Evolutionary conservation across 1,140 invertebrate genomes (phyloP).

Genomic region (Drosophila bipectinata): DNA sequence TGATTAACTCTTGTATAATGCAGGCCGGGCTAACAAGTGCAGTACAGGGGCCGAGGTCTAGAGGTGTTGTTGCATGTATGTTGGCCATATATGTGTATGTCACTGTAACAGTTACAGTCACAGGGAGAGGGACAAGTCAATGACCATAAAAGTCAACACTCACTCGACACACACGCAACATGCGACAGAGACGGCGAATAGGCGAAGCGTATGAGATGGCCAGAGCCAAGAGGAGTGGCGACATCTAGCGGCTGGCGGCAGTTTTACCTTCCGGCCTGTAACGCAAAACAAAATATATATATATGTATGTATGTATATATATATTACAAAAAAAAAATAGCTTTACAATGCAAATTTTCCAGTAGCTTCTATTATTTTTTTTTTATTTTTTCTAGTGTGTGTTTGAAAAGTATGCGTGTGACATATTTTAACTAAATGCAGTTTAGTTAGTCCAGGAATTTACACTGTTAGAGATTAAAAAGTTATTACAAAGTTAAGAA

Average conservation of each 20-base stretch:
- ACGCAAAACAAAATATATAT: slow-evolving; percentile 4
- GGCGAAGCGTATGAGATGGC: not conserved
- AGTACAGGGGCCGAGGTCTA: not conserved
- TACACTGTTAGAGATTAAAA: not conserved
- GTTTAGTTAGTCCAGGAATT: slow-evolving; percentile 17
- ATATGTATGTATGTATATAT: not conserved
- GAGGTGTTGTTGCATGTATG: slow-evolving; percentile 19
- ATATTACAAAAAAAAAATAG: slow-evolving; percentile 1
- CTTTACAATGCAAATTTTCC: slow-evolving; percentile 55
- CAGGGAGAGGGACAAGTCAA: slow-evolving; percentile 47
- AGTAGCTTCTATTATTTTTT: slow-evolving; percentile 18
- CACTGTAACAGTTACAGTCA: slow-evolving; percentile 11
- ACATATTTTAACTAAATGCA: slow-evolving; percentile 26
- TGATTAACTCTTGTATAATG: slow-evolving; percentile 47
- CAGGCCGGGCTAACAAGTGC: slow-evolving; percentile 5
- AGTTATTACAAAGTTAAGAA: not conserved
- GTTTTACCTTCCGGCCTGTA: slow-evolving; percentile 49
- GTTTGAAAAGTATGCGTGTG: slow-evolving; percentile 28
- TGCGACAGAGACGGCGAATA: slow-evolving; percentile 2
- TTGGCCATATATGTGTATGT: slow-evolving; percentile 27
- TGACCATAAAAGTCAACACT: slow-evolving; percentile 64
- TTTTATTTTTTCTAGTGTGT: slow-evolving; percentile 1
- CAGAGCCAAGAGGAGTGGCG: not conserved
- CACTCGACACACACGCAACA: slow-evolving; percentile 38
- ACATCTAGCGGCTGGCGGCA: slow-evolving; percentile 38